Evolutionary conservation across 2,888 invertebrate species (phyloP).

Genomic region (Rhagium mordax): DNA sequence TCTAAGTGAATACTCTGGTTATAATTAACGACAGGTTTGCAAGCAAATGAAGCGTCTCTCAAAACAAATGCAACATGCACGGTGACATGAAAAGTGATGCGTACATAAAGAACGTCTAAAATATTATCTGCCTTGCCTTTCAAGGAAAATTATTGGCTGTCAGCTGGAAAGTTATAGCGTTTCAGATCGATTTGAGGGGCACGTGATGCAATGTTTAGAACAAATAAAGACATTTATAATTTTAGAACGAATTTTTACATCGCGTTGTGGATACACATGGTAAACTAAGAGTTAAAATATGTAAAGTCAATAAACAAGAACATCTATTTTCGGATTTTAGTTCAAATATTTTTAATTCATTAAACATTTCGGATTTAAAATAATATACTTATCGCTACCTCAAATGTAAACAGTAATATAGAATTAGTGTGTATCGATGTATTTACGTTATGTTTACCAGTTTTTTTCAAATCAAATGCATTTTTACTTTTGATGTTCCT

Average conservation of each 20-base stretch:
- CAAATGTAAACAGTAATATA: constrained; percentile 45
- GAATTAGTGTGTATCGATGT: constrained; percentile 42
- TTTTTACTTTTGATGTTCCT: constrained; percentile 21
- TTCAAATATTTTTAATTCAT: constrained; percentile 57
- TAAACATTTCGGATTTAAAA: constrained; percentile 50
- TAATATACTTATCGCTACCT: constrained; percentile 50
- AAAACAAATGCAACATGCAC: constrained; percentile 45
- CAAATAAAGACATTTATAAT: constrained; percentile 40
- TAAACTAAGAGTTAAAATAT: constrained; percentile 49
- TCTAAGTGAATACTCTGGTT: constrained; percentile 24
- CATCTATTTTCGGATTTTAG: constrained; percentile 56
- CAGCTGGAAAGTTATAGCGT: constrained; percentile 43
- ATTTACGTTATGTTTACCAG: constrained; percentile 41
- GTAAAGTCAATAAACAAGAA: constrained; percentile 57
- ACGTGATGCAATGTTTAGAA: constrained; percentile 39
- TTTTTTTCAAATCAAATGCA: constrained; percentile 19
- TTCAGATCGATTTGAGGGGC: constrained; percentile 41
- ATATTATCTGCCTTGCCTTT: constrained; percentile 47
- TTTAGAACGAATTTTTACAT: constrained; percentile 26
- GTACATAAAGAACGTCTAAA: constrained; percentile 49
- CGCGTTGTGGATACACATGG: constrained; percentile 29
- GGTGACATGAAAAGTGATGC: constrained; percentile 48
- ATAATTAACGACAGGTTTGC: constrained; percentile 24
- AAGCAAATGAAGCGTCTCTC: constrained; percentile 42
- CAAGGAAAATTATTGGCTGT: constrained; percentile 48